These are phyloP conservation scores for Drosophila aff. DNA, from an alignment of 1,140 invertebrate species.

Conservation along the genomic window DNA sequence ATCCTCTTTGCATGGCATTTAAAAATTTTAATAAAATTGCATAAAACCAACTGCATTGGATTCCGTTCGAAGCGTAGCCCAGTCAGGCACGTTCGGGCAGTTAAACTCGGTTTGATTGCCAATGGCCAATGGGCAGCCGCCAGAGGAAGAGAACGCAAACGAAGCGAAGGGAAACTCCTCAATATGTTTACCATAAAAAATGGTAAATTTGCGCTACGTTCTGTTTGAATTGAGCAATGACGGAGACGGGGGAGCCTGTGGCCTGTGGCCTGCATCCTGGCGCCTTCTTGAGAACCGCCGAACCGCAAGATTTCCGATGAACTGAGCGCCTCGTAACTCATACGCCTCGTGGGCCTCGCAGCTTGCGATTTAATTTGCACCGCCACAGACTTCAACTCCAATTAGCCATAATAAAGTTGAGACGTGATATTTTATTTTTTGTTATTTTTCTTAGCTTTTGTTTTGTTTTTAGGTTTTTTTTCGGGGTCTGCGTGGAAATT, in stretches of 20 bases:
- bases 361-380: constrained; percentile 62
- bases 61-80: constrained; percentile 3
- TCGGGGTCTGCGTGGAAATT: constrained; percentile 52
- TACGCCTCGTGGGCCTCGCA: constrained; percentile 62
- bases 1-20: constrained; percentile 37
- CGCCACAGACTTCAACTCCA: constrained; percentile 47
- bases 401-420: constrained; percentile 84
- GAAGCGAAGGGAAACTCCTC: constrained; percentile 3
- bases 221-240: constrained; percentile 56
- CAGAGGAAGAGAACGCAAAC: not conserved
- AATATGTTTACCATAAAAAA: constrained; percentile 79
- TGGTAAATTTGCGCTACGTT: constrained; percentile 78
- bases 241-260: constrained; percentile 17
- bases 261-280: constrained; percentile 37
- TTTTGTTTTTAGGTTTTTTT: not conserved
- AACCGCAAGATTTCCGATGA: constrained; percentile 61
- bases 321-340: constrained; percentile 72
- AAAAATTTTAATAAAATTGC: constrained; percentile 48
- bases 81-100: constrained; percentile 65
- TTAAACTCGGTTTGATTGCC: constrained; percentile 64
- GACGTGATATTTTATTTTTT: constrained; percentile 82
- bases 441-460: constrained; percentile 8
- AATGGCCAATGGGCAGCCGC: constrained; percentile 60
- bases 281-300: constrained; percentile 56
- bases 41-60: constrained; percentile 29